Percentiles rank a stretch among this genome's conserved stretches.
phyloP scores from a whole-genome alignment of 2,888 invertebrate species.

The Apotomis capreana region DNA sequence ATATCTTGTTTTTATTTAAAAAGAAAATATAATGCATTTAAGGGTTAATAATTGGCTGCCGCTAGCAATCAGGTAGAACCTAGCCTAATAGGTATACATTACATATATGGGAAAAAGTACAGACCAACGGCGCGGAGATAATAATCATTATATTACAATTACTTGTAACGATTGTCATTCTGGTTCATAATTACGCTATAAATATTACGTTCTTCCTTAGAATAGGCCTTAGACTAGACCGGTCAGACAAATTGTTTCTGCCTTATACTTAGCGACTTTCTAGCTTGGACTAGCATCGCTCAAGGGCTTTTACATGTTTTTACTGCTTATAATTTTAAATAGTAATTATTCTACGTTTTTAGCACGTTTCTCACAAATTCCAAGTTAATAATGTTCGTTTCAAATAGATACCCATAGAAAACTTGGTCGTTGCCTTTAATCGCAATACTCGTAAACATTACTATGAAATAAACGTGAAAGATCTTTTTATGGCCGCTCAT shows the following conservation, averaged over 20 bases:
- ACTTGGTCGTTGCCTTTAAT: neutral
- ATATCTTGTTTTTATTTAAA: too few species aligned
- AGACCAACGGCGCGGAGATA: too few species aligned
- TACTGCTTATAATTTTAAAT: neutral
- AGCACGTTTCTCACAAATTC: neutral
- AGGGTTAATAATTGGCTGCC: too few species aligned
- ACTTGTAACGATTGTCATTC: too few species aligned
- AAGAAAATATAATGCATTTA: too few species aligned
- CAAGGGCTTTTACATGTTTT: neutral
- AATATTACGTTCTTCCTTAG: constrained; percentile 53
- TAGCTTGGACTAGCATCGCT: constrained; percentile 45
- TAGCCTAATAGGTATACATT: too few species aligned
- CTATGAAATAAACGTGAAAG: neutral
- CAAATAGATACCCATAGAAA: neutral
- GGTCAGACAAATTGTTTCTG: constrained; percentile 61
- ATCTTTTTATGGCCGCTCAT: constrained; percentile 4
- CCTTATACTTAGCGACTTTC: too few species aligned
- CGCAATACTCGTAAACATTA: neutral
- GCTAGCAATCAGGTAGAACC: too few species aligned
- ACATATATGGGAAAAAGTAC: too few species aligned
- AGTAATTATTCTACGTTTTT: neutral
- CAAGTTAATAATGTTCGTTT: neutral
- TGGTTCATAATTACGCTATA: constrained; percentile 44
- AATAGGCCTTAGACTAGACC: constrained; percentile 51
- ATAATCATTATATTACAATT: too few species aligned